Percentiles rank a stretch among this genome's conserved stretches.
Conservation (phyloP, 53 echinoderm and acorn worm genomes). For the Paelopatides confundens region DNA sequence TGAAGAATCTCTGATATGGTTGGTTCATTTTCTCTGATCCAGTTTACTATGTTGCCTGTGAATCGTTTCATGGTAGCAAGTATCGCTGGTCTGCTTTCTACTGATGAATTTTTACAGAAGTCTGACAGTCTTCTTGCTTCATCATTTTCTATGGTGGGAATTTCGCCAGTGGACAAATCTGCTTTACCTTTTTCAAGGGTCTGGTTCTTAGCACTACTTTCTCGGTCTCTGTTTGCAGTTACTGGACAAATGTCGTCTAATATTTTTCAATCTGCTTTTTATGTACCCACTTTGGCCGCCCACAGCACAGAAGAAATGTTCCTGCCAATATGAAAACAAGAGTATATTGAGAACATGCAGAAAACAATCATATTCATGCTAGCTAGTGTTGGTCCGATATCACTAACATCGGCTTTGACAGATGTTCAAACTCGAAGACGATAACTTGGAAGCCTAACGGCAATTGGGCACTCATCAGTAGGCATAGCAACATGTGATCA, state of each 20-base stretch:
- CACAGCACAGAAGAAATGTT: not conserved
- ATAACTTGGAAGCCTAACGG: no score
- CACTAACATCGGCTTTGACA: no score
- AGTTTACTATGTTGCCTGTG: not conserved
- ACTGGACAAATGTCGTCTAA: not conserved
- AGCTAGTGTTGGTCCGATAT: no score
- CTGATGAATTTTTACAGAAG: not conserved
- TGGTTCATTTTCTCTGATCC: not conserved
- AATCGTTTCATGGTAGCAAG: not conserved
- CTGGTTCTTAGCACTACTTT: no score
- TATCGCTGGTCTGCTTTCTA: not conserved
- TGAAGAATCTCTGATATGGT: not conserved
- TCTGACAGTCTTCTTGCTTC: not conserved
- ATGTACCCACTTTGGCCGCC: conserved; percentile 10
- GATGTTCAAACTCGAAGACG: no score
- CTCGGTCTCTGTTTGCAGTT: not conserved
- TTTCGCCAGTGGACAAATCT: no score
- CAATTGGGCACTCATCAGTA: no score
- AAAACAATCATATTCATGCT: no score
- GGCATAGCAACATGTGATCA: no score
- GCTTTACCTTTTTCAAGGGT: no score
- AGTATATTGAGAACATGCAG: no score
- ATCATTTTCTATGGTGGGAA: not conserved
- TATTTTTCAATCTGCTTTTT: not conserved
- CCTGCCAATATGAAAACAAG: no score